A percentile compares a stretch with the other conserved stretches of the same genome.
phyloP scores from a whole-genome alignment of 2,113 vertebrate species.

The Callipepla californica region DNA sequence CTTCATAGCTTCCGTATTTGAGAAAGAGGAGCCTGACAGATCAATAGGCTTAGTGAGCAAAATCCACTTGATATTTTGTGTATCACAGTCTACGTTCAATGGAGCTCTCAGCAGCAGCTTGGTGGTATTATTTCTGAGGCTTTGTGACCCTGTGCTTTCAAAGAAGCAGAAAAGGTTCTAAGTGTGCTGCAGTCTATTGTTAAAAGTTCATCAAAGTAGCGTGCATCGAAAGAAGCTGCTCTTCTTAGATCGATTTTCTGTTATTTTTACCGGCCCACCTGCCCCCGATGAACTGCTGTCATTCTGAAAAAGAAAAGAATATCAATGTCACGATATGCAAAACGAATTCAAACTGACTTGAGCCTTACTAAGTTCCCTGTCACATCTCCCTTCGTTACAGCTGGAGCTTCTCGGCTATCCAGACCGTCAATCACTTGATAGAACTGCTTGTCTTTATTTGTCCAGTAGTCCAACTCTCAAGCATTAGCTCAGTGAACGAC shows the following conservation, averaged over 20 bases:
- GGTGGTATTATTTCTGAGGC: slow-evolving; percentile 80
- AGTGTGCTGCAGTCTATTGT: slow-evolving; percentile 81
- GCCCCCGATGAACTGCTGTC: slow-evolving; percentile 87
- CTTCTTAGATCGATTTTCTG: slow-evolving; percentile 95
- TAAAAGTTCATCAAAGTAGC: slow-evolving; percentile 87
- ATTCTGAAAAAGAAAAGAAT: slow-evolving; percentile 78
- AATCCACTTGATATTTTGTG: slow-evolving; percentile 67
- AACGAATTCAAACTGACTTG: accelerated
- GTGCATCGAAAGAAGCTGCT: slow-evolving; percentile 94
- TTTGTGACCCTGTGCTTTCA: slow-evolving; percentile 83
- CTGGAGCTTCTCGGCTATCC: neutral
- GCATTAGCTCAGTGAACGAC: neutral
- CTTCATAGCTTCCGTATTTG: slow-evolving; percentile 76
- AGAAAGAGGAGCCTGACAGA: slow-evolving; percentile 74
- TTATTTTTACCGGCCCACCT: slow-evolving; percentile 93
- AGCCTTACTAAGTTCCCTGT: neutral
- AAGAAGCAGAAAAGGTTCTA: slow-evolving; percentile 82
- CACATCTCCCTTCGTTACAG: neutral
- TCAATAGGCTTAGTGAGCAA: slow-evolving; percentile 66
- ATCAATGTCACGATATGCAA: neutral
- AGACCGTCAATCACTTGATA: neutral
- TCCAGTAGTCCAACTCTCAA: neutral
- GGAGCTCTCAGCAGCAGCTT: slow-evolving; percentile 84
- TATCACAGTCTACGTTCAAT: slow-evolving; percentile 69
- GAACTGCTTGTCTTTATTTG: neutral